Evolutionary conservation across 1,140 invertebrate genomes (phyloP).

Genomic region (Ostrea edulis): DNA sequence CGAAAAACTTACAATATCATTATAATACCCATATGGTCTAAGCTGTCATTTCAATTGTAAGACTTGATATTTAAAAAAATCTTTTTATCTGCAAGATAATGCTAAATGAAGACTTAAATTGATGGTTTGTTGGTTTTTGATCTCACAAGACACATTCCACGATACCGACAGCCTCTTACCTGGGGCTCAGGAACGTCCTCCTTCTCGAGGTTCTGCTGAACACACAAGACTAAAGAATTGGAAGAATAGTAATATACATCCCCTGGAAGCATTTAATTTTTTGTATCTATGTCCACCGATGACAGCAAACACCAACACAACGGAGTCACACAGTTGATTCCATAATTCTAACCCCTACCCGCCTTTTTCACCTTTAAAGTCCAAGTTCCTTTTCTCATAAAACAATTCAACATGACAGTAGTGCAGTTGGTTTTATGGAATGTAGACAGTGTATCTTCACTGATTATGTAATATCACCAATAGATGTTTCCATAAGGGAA

Average conservation of each 20-base stretch:
- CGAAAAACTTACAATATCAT: too few species aligned
- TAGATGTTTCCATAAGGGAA: conserved; percentile 12
- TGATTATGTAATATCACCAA: conserved; percentile 19
- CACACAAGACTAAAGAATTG: conserved; percentile 75
- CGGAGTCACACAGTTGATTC: neutral
- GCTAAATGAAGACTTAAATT: too few species aligned
- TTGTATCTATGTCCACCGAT: neutral
- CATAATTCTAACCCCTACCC: neutral
- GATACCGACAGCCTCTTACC: neutral
- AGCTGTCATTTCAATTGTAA: too few species aligned
- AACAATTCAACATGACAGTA: neutral
- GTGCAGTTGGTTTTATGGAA: neutral
- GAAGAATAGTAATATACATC: conserved; percentile 76
- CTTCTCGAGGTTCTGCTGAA: conserved; percentile 61
- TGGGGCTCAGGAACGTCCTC: conserved; percentile 5
- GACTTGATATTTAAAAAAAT: too few species aligned
- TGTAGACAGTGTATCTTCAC: neutral
- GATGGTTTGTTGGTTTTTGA: too few species aligned
- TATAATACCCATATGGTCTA: too few species aligned
- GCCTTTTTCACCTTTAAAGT: neutral
- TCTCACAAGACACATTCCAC: too few species aligned
- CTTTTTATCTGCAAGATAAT: too few species aligned
- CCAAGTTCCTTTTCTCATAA: neutral
- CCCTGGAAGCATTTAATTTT: conserved; percentile 72
- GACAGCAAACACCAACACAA: neutral